These are phyloP conservation scores for Petrosia ficiformis DNA, from an alignment of 37 sponge, comb jelly and placozoan species.

Conservation along the genomic window DNA sequence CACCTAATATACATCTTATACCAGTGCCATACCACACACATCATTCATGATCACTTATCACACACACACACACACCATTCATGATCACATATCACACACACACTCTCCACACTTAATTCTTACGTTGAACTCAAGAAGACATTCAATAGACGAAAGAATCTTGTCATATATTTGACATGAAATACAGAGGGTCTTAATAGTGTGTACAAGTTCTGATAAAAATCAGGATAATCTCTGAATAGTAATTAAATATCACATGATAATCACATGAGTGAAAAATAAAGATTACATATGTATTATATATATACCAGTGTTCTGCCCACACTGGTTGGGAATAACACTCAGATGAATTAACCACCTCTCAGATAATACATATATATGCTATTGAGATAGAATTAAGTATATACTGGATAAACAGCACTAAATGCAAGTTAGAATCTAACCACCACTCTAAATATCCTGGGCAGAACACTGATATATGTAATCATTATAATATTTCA, in stretches of 20 bases:
- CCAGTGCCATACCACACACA: too few species aligned
- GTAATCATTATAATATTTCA: background rate
- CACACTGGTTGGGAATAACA: background rate
- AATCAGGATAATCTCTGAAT: slow-evolving; percentile 88
- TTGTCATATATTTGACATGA: slow-evolving; percentile 62
- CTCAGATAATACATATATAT: too few species aligned
- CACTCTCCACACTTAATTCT: background rate
- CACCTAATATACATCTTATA: too few species aligned
- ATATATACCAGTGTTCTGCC: background rate
- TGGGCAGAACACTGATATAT: background rate
- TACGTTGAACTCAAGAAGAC: slow-evolving; percentile 84
- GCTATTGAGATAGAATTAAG: too few species aligned
- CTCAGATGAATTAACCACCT: too few species aligned
- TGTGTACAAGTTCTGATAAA: slow-evolving; percentile 85
- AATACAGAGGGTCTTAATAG: slow-evolving; percentile 66
- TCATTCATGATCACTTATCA: too few species aligned
- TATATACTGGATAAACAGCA: too few species aligned
- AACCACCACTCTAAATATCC: too few species aligned
- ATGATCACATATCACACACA: too few species aligned
- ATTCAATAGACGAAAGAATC: slow-evolving; percentile 89
- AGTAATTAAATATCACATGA: background rate
- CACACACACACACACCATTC: too few species aligned
- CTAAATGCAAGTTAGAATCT: too few species aligned
- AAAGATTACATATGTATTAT: background rate
- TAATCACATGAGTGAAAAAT: too few species aligned